phyloP scores from a whole-genome alignment of 1,140 invertebrate species.

The Fragariocoptes setiger region DNA sequence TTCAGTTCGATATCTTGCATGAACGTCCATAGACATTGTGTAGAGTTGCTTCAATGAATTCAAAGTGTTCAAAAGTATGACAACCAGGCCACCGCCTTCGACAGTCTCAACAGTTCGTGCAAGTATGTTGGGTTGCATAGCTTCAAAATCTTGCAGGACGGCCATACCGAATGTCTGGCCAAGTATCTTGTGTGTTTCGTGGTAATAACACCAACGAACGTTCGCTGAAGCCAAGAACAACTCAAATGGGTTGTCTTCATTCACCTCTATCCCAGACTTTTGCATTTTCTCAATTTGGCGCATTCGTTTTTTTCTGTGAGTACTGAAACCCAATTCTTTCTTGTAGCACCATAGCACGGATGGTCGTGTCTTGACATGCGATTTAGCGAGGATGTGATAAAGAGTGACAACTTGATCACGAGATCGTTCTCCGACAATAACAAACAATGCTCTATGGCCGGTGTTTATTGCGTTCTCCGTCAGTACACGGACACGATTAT shows the following conservation, averaged over 20 bases:
- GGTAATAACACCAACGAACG: slow-evolving; percentile 86
- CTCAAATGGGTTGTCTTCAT: slow-evolving; percentile 90
- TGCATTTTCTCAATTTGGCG: slow-evolving; percentile 56
- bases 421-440: slow-evolving; percentile 78
- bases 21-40: slow-evolving; percentile 94
- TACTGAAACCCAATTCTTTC: slow-evolving; percentile 71
- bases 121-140: slow-evolving; percentile 84
- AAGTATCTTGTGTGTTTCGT: slow-evolving; percentile 81
- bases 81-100: slow-evolving; percentile 77
- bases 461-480: slow-evolving; percentile 81
- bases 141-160: slow-evolving; percentile 67
- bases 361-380: slow-evolving; percentile 59
- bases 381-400: slow-evolving; percentile 87
- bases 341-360: slow-evolving; percentile 93
- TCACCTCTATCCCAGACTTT: slow-evolving; percentile 52
- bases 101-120: slow-evolving; percentile 93
- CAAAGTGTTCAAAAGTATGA: slow-evolving; percentile 48
- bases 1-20: slow-evolving; percentile 74
- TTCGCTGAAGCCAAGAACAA: slow-evolving; percentile 78
- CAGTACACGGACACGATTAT: slow-evolving; percentile 68
- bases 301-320: slow-evolving; percentile 69
- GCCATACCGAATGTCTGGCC: slow-evolving; percentile 51
- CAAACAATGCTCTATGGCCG: slow-evolving; percentile 64
- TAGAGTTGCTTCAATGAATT: slow-evolving; percentile 72
- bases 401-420: slow-evolving; percentile 83